Evolutionary conservation across 2,113 vertebrate genomes (phyloP).

Genomic region (Rhinichthys klamathensis): DNA sequence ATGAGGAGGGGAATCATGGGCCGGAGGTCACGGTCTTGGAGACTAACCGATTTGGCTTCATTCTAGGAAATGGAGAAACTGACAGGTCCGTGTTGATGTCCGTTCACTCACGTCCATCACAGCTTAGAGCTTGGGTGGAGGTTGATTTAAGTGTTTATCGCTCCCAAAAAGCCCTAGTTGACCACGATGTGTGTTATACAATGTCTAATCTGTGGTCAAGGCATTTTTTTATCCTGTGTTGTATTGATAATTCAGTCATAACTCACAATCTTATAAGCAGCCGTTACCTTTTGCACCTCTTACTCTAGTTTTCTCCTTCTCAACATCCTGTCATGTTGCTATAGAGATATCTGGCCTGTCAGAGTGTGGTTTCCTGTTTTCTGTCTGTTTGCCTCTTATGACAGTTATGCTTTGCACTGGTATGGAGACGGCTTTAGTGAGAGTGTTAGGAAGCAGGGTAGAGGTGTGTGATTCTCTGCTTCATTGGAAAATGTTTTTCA

Average conservation of each 20-base stretch:
- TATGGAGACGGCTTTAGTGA: background rate
- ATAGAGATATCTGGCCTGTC: constrained; percentile 66
- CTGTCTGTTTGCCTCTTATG: constrained; percentile 52
- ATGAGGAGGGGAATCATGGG: constrained; percentile 31
- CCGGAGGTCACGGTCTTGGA: constrained; percentile 61
- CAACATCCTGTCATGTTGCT: constrained; percentile 74
- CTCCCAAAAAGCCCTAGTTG: background rate
- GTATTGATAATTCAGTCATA: background rate
- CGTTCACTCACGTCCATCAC: background rate
- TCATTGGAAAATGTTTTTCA: background rate
- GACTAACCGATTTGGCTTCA: constrained; percentile 80
- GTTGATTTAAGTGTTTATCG: background rate
- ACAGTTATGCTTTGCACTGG: constrained; percentile 34
- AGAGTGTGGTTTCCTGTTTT: constrained; percentile 83
- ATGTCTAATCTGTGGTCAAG: background rate
- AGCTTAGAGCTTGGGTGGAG: background rate
- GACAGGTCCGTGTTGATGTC: constrained; percentile 66
- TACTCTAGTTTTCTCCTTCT: constrained; percentile 50
- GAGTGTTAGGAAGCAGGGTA: background rate
- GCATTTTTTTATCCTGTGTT: background rate
- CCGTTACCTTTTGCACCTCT: constrained; percentile 57
- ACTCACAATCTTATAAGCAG: background rate
- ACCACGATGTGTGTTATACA: background rate
- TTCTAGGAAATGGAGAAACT: constrained; percentile 72
- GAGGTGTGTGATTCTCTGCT: background rate